Base-by-base conservation (phyloP, 2,888 invertebrate genomes). In the Macrosoma leucophasiata region DNA sequence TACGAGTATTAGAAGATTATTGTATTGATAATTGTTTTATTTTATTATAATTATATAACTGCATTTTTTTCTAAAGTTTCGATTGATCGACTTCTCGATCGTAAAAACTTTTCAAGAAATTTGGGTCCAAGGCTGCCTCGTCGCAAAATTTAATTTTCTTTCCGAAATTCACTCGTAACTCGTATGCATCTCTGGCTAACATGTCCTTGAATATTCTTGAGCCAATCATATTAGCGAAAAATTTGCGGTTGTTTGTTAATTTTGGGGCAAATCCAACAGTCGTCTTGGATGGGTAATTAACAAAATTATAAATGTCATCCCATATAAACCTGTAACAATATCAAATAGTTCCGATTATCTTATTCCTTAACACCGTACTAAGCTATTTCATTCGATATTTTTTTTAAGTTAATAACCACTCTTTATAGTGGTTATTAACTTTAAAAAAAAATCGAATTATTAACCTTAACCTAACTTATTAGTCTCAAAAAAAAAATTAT, bases 161-260 rank as follows among this genome's bases (percentile, higher is more conserved):
- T 1, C 67, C 28, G 2, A 51, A 27, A 19, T 58, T 58, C 8
- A 34, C 44, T 23, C 55, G 56, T 4, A 77, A 34, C 24, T 56
- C 51, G 2, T 57, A 51, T 26, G 55, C 43, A 37, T 82, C 78
- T 15, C 46, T 55, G n/a, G 45, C 50, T n/a, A 79, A 18, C 58
- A 69, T 65, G 12, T 58, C 58, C 50, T 66, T 75, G 33, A 79
- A 81, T 0, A 43, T 57, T 1, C 54, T 30, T 13, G 69, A 61
- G 13, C 50, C 50, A 14, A 82, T 55, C 48, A 82, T 46, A 40
- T 82, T 78, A 4, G 75, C 72, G 30, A 82, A 77, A 50, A 72
- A 79, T 31, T 73, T 77, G 15, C 76, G 58, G 39, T 81, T 77
- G n/a, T 37, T 53, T 2, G 75, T 74, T 42, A 67, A 71, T 41